These are phyloP conservation scores for rat (Rattus norvegicus) DNA, from an alignment of 2,113 vertebrate genomes.

Conservation along the genomic window GRCr8 NC_086035.1:90624501-90625000, in stretches of 20 bases:
- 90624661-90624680: not conserved
- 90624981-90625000: not conserved
- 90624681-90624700: slow-evolving; percentile 49
- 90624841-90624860: not conserved
- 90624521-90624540: not conserved
- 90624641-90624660: not conserved
- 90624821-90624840: no score
- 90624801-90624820: not conserved
- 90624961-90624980: not conserved
- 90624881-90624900: no score
- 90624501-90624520: not conserved
- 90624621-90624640: slow-evolving; percentile 13
- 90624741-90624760: not conserved
- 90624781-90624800: not conserved
- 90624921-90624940: not conserved
- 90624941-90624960: slow-evolving; percentile 46
- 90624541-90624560: slow-evolving; percentile 54
- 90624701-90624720: not conserved
- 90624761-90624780: not conserved
- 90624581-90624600: not conserved
- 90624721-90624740: not conserved
- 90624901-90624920: slow-evolving; percentile 54
- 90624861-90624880: not conserved
- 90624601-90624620: not conserved
- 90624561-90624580: not conserved